A percentile compares a stretch with the other conserved stretches of the same genome.
phyloP scores from a whole-genome alignment of 2,888 invertebrate species.

The Exephanes ischioxanthus region DNA sequence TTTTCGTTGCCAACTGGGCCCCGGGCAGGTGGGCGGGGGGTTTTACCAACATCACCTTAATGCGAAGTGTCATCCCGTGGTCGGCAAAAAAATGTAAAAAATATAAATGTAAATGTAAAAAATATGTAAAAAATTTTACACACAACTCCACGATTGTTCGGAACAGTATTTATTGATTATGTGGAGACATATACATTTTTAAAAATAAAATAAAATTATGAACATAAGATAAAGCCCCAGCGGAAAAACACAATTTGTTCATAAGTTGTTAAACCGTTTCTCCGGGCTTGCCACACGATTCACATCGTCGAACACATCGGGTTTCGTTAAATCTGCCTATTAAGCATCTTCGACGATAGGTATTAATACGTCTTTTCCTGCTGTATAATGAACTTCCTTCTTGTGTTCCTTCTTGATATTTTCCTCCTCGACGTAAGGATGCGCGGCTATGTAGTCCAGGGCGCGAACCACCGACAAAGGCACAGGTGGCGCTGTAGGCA shows the following conservation, averaged over 20 bases:
- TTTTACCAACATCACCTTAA: no score
- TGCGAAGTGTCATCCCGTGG: no score
- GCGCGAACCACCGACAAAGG: constrained; percentile 65
- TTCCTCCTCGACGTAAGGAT: constrained; percentile 66
- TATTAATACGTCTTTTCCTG: neutral
- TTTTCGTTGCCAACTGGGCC: no score
- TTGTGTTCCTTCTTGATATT: neutral
- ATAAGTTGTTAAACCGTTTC: neutral
- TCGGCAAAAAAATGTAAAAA: no score
- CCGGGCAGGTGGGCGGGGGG: no score
- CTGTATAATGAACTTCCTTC: neutral
- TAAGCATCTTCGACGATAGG: neutral
- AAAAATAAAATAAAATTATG: neutral
- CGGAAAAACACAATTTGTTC: neutral
- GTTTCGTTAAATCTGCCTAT: neutral
- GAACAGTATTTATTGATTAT: neutral
- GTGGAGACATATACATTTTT: neutral
- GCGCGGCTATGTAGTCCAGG: constrained; percentile 70
- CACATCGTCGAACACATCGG: neutral
- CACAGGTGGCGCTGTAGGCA: constrained; percentile 68
- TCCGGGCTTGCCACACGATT: neutral
- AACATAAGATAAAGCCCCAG: neutral
- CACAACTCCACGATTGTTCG: neutral
- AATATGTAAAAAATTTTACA: no score
- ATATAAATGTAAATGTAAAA: no score